phyloP scores from a whole-genome alignment of 2,888 invertebrate genomes.

The Octonoba sinensis region DNA sequence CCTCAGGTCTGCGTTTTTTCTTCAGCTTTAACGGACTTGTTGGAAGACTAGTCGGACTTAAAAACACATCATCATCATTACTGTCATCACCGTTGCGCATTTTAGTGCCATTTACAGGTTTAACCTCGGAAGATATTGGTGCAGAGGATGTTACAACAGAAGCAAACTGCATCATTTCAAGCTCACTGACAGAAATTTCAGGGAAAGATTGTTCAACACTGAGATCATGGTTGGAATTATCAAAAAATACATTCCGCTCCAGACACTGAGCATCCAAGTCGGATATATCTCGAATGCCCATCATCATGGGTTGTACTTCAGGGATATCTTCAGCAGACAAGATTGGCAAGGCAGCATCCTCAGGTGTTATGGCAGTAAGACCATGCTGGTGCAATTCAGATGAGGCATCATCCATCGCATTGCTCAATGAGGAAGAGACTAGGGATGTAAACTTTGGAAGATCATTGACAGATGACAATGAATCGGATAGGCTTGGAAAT shows the following conservation, averaged over 20 bases:
- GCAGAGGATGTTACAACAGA: constrained; percentile 44
- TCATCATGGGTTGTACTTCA: constrained; percentile 70
- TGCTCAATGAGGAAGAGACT: constrained; percentile 24
- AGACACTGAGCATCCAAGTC: constrained; percentile 47
- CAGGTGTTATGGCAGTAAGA: constrained; percentile 44
- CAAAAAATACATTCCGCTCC: constrained; percentile 49
- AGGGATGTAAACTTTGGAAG: constrained; percentile 36
- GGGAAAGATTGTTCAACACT: constrained; percentile 34
- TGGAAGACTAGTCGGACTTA: constrained; percentile 81
- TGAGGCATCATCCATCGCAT: constrained; percentile 17
- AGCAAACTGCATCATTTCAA: constrained; percentile 62
- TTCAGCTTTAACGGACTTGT: constrained; percentile 69
- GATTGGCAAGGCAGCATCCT: constrained; percentile 48
- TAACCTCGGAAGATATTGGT: constrained; percentile 8
- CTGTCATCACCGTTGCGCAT: constrained; percentile 72
- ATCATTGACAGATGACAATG: constrained; percentile 22
- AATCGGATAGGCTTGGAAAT: constrained; percentile 36
- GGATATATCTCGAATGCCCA: constrained; percentile 74
- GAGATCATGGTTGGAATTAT: constrained; percentile 33
- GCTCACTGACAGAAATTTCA: constrained; percentile 54
- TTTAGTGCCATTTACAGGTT: constrained; percentile 43
- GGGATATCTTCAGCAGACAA: constrained; percentile 59
- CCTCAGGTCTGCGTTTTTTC: constrained; percentile 71
- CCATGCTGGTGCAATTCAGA: constrained; percentile 14
- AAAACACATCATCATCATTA: constrained; percentile 82